Conservation (phyloP, 2,113 vertebrate species). For the Benitochromis conjunctus region DNA sequence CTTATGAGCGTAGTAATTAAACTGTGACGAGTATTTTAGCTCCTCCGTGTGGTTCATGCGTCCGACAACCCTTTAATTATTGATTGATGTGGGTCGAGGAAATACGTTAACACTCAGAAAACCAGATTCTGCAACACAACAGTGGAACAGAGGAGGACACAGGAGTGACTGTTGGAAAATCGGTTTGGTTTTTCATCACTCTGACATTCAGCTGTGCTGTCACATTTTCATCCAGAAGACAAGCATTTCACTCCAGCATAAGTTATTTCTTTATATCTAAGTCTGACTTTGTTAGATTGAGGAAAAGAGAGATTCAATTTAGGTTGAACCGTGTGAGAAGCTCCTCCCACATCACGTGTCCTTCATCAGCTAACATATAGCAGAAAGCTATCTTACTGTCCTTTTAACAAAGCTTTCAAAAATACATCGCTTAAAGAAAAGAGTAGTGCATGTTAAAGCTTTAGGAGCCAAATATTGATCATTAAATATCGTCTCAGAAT, state of each 20-base stretch:
- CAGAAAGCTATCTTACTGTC: fast-evolving
- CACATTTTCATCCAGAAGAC: not conserved
- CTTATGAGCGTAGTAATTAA: fast-evolving
- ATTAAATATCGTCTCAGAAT: fast-evolving
- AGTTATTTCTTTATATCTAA: not conserved
- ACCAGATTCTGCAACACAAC: not conserved
- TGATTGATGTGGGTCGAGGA: not conserved
- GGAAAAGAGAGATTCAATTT: not conserved
- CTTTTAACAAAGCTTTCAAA: not conserved
- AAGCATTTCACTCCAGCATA: not conserved
- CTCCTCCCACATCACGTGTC: not conserved
- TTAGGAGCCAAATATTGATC: not conserved
- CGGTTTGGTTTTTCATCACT: too few relatives aligned
- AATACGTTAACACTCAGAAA: not conserved
- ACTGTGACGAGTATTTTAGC: not conserved
- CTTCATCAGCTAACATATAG: not conserved
- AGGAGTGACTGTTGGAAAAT: too few relatives aligned
- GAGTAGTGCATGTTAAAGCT: not conserved
- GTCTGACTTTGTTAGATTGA: not conserved
- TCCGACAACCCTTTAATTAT: not conserved
- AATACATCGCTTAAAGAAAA: fast-evolving
- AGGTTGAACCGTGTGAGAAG: fast-evolving
- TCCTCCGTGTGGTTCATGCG: not conserved
- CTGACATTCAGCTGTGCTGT: too few relatives aligned
- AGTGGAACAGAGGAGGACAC: not conserved